Conservation (phyloP, 2,888 invertebrate species). For the Gari tellinella region DNA sequence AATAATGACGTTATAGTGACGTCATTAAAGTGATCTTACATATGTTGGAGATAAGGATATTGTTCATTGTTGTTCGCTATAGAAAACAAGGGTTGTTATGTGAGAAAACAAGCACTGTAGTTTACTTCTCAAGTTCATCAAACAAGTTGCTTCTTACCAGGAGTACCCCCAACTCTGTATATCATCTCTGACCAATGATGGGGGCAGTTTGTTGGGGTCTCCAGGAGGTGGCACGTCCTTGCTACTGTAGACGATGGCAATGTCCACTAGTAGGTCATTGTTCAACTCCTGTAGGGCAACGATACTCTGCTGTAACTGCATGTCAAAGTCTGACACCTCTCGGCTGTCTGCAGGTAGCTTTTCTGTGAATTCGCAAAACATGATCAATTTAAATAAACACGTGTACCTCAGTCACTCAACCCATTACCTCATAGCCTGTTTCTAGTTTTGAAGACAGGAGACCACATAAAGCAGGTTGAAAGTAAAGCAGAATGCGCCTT, state of each 20-base stretch:
- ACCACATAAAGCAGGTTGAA: too few species aligned
- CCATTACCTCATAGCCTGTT: too few species aligned
- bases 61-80: too few species aligned
- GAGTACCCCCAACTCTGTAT: constrained; percentile 71
- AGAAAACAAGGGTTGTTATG: too few species aligned
- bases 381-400: too few species aligned
- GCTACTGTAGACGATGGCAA: constrained; percentile 74
- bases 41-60: too few species aligned
- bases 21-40: too few species aligned
- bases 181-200: constrained; percentile 70
- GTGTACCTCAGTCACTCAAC: too few species aligned
- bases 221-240: constrained; percentile 64
- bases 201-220: constrained; percentile 61
- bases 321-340: constrained; percentile 79
- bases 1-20: too few species aligned
- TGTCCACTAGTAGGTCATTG: constrained; percentile 67
- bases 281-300: constrained; percentile 74
- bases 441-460: too few species aligned
- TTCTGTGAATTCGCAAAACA: constrained; percentile 63
- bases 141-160: constrained; percentile 54
- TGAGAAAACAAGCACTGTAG: too few species aligned
- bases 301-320: constrained; percentile 80
- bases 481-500: too few species aligned
- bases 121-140: not conserved
- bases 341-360: constrained; percentile 78